Base-by-base conservation (phyloP, 1,140 invertebrate species). In the Drosophila ercepeae region DNA sequence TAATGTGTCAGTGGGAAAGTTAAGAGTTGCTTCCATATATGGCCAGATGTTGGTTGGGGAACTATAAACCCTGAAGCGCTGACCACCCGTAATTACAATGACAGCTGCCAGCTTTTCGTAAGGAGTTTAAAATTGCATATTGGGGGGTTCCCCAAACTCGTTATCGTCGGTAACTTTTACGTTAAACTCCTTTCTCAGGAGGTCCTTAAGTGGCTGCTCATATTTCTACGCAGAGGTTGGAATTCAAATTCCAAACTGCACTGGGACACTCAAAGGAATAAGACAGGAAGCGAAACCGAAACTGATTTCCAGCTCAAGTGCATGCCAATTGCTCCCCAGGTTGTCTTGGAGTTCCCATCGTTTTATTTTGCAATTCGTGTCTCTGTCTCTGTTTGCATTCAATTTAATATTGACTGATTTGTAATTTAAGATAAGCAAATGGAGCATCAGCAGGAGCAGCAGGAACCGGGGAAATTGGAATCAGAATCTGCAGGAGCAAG, bases 371-470 rank as follows among this genome's bases (percentile, higher is more conserved):
- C 13, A 19, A 11, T 54, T 49, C 11, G 11, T 44, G 25, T 23
- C 9, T 39, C 44, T 63, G 48, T 63, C 42, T 86, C 63, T 79
- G 77, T 88, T 82, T 88, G 65, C 74, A 25, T 88, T 88, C 73
- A 70, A 84, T 86, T 86, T 60, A 59, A 65, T 84, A 86, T 86
- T 86, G 81, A 86, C 81, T 86, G 81, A 86, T 86, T 86, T 88
- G 81, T 86, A 86, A 86, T 81, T 86, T 86, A 81, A 86, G 79
- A 84, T 84, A 84, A 86, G 76, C 82, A 81, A 86, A 76, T 86
- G 73, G 69, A 75, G 76, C 76, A 39, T 13, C 36, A 39, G 13
- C 7, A 34, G 54, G 36, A 51, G 48, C 44, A 9, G 52, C 18
- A 5, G 7, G 18, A 9, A 46, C 18, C 7, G 7, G 18, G 34